A percentile compares a stretch with the other conserved stretches of the same genome.
Conservation (phyloP, 2,888 invertebrate species). For the Bellardia pandia region DNA sequence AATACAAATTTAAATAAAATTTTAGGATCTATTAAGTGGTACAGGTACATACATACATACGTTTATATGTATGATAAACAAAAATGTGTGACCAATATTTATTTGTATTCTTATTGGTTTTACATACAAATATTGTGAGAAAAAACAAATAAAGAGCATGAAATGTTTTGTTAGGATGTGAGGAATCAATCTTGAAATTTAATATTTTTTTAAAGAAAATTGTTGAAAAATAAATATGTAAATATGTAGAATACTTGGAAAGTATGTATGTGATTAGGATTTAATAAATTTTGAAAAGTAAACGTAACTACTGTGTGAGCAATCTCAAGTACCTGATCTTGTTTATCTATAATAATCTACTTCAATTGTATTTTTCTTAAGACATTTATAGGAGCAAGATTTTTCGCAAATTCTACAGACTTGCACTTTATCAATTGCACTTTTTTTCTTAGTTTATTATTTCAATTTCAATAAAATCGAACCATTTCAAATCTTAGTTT, state of each 20-base stretch:
- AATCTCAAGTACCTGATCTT: too few relatives aligned
- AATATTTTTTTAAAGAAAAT: not conserved
- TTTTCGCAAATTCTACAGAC: too few relatives aligned
- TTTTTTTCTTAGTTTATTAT: too few relatives aligned
- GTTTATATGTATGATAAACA: not conserved
- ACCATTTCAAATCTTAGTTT: too few relatives aligned
- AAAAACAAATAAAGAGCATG: not conserved
- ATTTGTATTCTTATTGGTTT: constrained; percentile 12
- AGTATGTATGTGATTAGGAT: not conserved
- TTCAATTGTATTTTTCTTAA: too few relatives aligned
- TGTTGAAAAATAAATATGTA: not conserved
- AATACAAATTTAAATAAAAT: constrained; percentile 1
- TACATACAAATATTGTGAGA: not conserved
- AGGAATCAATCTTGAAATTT: not conserved
- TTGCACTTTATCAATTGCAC: too few relatives aligned
- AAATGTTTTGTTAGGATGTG: constrained; percentile 3
- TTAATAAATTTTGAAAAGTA: too few relatives aligned
- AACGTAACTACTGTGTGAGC: too few relatives aligned
- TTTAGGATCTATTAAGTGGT: not conserved
- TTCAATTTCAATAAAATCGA: too few relatives aligned
- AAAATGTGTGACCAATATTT: not conserved
- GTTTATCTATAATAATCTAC: too few relatives aligned
- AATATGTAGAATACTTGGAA: not conserved
- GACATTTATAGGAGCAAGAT: too few relatives aligned
- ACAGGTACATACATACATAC: not conserved